Evolutionary conservation across 92 coral and sea anemone genomes (phyloP).

Genomic region (Phenganax stokvisi): DNA sequence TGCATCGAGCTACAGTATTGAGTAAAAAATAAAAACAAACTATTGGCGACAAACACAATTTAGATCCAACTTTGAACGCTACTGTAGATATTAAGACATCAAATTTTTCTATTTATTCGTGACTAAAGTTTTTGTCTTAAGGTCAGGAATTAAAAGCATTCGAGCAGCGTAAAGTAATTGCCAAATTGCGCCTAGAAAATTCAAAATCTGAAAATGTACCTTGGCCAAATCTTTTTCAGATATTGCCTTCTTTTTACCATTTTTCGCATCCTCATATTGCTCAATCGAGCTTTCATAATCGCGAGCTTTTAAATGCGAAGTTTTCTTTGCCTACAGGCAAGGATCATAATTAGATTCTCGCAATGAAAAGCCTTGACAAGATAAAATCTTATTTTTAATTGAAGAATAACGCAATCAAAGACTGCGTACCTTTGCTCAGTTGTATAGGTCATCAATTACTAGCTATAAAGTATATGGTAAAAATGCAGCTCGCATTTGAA

Average conservation of each 20-base stretch:
- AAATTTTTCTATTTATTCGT: no score
- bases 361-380: neutral
- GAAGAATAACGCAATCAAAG: no score
- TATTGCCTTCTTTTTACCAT: constrained; percentile 66
- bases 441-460: no score
- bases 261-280: constrained; percentile 72
- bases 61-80: no score
- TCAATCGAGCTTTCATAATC: constrained; percentile 71
- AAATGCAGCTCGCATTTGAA: neutral
- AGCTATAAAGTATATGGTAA: neutral
- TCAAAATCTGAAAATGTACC: constrained; percentile 35
- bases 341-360: neutral
- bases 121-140: no score
- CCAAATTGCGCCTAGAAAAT: neutral
- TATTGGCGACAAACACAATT: no score
- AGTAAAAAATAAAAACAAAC: no score
- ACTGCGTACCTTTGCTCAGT: no score
- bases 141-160: no score
- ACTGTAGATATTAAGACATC: no score
- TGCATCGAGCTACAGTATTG: constrained; percentile 61
- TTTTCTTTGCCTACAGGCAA: constrained; percentile 62
- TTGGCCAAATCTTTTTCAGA: constrained; percentile 88
- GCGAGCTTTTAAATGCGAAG: constrained; percentile 66
- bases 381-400: neutral
- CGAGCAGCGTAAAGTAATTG: neutral